These are phyloP conservation scores for Corythaeola cristata DNA, from an alignment of 2,113 vertebrate species.

Conservation along the genomic window DNA sequence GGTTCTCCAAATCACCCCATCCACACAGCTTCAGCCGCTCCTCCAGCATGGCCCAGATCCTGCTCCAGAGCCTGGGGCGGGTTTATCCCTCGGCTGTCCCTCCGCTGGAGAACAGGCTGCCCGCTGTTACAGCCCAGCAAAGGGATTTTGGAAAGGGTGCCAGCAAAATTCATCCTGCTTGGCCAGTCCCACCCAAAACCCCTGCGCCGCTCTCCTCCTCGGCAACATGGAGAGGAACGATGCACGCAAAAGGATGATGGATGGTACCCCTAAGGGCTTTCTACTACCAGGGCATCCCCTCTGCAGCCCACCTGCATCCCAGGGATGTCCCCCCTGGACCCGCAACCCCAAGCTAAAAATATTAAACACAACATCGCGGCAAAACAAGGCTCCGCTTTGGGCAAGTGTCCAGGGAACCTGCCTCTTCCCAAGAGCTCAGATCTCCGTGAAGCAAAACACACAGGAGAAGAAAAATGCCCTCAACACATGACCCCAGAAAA, in stretches of 20 bases:
- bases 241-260: neutral
- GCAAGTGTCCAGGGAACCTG: neutral
- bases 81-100: neutral
- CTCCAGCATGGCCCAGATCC: rapidly evolving
- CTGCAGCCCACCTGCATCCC: neutral
- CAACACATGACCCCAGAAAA: neutral
- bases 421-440: neutral
- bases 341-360: neutral
- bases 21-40: neutral
- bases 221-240: rapidly evolving
- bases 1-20: neutral
- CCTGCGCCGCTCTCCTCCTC: rapidly evolving
- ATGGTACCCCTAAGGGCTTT: neutral
- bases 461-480: neutral
- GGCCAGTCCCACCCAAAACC: neutral
- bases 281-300: rapidly evolving
- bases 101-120: neutral
- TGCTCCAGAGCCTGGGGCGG: rapidly evolving
- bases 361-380: neutral
- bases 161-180: neutral
- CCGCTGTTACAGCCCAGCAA: neutral
- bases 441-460: neutral
- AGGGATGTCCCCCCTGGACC: no score
- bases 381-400: neutral
- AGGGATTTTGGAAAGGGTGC: neutral